Conservation (phyloP, 2,888 invertebrate genomes). For the Calephelis perditalis region DNA sequence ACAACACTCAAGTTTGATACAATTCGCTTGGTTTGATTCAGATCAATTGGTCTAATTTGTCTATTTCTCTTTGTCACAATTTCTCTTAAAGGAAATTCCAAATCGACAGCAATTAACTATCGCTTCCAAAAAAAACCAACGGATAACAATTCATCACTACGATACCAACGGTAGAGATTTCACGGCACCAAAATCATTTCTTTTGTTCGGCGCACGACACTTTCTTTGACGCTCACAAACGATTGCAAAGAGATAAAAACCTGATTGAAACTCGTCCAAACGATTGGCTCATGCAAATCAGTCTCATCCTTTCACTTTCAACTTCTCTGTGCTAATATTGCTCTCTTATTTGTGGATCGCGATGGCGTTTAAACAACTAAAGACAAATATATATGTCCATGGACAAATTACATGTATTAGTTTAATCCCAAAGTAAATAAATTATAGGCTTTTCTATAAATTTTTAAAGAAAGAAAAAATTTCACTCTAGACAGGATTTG, state of each 20-base stretch:
- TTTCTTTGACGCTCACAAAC: conserved; percentile 3
- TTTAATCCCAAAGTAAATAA: too few relatives aligned
- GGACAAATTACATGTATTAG: too few relatives aligned
- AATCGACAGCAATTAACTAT: neutral
- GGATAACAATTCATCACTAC: conserved; percentile 3
- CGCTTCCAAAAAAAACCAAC: neutral
- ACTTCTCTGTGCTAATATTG: conserved; percentile 35
- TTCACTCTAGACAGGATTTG: too few relatives aligned
- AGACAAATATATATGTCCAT: too few relatives aligned
- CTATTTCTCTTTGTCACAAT: too few relatives aligned
- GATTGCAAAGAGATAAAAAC: conserved; percentile 12
- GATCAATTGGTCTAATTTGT: too few relatives aligned
- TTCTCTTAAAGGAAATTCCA: too few relatives aligned
- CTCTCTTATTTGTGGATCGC: conserved; percentile 27
- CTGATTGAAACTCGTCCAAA: conserved; percentile 26
- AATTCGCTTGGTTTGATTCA: too few relatives aligned
- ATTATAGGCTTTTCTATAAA: too few relatives aligned
- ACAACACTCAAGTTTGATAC: too few relatives aligned
- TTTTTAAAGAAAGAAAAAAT: too few relatives aligned
- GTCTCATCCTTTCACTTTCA: conserved; percentile 52
- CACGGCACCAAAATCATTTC: conserved; percentile 3
- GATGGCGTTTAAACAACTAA: too few relatives aligned
- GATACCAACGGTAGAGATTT: neutral
- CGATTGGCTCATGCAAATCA: conserved; percentile 39
- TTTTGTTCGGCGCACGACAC: conserved; percentile 9